These are phyloP conservation scores for Cryptoprocta ferox DNA, from an alignment of 2,797 vertebrate species.

Conservation along the genomic window DNA sequence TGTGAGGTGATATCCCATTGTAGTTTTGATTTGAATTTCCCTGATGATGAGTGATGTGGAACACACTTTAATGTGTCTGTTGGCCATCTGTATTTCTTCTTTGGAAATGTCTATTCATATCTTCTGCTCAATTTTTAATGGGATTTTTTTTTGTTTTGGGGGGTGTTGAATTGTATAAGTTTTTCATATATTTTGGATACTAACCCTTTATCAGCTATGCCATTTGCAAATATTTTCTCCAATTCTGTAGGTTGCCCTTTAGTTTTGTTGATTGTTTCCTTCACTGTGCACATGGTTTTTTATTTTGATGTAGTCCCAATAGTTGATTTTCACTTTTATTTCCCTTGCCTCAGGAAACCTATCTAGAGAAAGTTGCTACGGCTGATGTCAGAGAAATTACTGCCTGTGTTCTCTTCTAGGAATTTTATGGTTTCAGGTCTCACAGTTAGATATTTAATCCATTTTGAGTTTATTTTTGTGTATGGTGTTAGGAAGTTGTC, in stretches of 20 bases:
- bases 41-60: not conserved
- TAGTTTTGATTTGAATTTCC: not conserved
- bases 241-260: not conserved
- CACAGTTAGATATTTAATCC: not conserved
- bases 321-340: not conserved
- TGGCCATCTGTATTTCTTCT: not conserved
- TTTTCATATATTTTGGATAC: not conserved
- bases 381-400: not conserved
- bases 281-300: not conserved
- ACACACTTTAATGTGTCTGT: not conserved
- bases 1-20: not conserved
- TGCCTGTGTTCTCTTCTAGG: not conserved
- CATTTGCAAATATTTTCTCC: not conserved
- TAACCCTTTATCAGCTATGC: not conserved
- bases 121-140: not conserved
- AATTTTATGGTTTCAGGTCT: not conserved
- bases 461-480: not conserved
- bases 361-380: not conserved
- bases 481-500: not conserved
- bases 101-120: not conserved
- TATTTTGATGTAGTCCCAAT: not conserved
- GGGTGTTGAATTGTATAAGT: not conserved
- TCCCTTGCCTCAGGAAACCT: not conserved
- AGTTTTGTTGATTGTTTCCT: not conserved
- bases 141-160: not conserved